These are phyloP conservation scores for Zelleria hepariella DNA, from an alignment of 2,888 invertebrate species.

Conservation along the genomic window DNA sequence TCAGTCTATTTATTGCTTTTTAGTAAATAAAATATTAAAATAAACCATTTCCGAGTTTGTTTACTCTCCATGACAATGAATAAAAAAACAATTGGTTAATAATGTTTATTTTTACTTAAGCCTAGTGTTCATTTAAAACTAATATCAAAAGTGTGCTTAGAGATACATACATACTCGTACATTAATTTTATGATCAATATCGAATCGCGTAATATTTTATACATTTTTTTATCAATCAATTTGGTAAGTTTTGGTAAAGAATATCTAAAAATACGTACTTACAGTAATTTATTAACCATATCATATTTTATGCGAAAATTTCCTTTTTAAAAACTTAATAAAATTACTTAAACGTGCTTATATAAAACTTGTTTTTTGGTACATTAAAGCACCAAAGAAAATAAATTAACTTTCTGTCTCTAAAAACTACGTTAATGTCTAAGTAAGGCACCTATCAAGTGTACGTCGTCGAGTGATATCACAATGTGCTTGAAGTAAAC, in stretches of 20 bases:
- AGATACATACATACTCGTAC: too few species aligned
- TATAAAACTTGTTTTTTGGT: slow-evolving; percentile 2
- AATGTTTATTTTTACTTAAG: background rate
- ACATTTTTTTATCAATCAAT: too few species aligned
- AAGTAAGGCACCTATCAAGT: slow-evolving; percentile 31
- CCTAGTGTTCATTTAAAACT: too few species aligned
- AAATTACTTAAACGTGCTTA: background rate
- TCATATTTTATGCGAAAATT: too few species aligned
- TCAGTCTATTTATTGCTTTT: slow-evolving; percentile 67
- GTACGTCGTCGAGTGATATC: slow-evolving; percentile 25
- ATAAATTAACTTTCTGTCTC: background rate
- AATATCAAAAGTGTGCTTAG: too few species aligned
- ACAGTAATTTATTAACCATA: too few species aligned
- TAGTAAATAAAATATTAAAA: slow-evolving; percentile 48
- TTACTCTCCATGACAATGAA: background rate
- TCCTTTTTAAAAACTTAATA: background rate
- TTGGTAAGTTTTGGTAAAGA: too few species aligned
- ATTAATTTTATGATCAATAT: too few species aligned
- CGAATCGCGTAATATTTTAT: too few species aligned
- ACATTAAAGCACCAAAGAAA: slow-evolving; percentile 7
- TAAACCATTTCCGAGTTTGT: slow-evolving; percentile 10
- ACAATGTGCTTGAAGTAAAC: slow-evolving; percentile 29
- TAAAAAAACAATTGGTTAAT: too few species aligned
- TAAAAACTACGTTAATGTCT: slow-evolving; percentile 8
- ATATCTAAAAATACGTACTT: too few species aligned